Conservation (phyloP, 2,797 vertebrate genomes). For the Halcyon leucocephala region DNA sequence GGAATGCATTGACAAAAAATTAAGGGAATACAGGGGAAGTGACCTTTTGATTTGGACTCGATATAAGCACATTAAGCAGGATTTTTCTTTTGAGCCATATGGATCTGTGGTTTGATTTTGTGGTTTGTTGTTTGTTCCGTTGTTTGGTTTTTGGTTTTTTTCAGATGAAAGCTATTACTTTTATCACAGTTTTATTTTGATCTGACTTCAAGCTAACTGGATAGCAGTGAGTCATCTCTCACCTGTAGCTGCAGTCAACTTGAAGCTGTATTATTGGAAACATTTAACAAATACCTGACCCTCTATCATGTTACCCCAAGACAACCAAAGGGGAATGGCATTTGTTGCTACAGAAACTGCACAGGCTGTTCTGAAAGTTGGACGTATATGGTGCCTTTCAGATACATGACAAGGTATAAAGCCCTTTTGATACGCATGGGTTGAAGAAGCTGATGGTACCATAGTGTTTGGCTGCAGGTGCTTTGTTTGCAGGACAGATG, state of each 20-base stretch:
- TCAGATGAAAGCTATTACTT: neutral
- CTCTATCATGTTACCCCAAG: neutral
- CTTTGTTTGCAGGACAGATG: neutral
- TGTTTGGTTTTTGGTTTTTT: neutral
- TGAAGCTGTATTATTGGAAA: neutral
- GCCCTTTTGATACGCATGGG: accelerated
- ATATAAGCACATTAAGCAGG: neutral
- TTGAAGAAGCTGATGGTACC: neutral
- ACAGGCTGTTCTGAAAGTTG: neutral
- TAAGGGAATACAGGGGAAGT: neutral
- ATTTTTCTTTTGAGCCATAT: neutral
- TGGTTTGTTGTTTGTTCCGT: neutral
- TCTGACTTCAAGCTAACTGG: neutral
- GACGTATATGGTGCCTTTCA: neutral
- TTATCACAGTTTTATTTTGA: neutral
- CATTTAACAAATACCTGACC: neutral
- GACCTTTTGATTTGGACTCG: neutral
- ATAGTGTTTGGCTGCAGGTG: neutral
- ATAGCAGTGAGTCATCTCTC: neutral
- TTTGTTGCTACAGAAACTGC: neutral
- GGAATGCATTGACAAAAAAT: neutral
- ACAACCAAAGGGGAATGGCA: neutral
- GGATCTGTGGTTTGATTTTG: neutral
- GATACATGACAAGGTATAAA: neutral
- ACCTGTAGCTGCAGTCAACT: neutral